Evolutionary conservation across 2,888 invertebrate genomes (phyloP), one percentile per base, ranked within the genome.

Genomic region (Rotaria macrura): DNA sequence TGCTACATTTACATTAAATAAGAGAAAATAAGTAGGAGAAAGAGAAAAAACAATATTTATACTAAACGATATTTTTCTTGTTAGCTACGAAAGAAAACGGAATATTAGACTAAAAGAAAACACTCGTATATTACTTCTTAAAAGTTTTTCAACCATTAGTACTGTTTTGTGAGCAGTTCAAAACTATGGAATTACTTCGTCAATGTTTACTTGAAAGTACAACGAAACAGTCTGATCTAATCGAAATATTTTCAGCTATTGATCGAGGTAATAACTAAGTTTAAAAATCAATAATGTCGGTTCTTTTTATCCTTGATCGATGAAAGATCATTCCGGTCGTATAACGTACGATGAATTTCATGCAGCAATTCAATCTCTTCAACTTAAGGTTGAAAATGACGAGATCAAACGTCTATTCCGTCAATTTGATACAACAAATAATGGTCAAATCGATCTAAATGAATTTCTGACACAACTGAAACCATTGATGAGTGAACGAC

Each of bases 381-480:
- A 79, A 43, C 12, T 79, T 23, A 43, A n/a, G n/a, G 43, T 79
- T 1, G 38, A 65, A 20, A 79, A 10, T 43, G 79, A 79, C 9
- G 43, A 79, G 0, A 79, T 43, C 2, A 79, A 79, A 40, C 9
- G 2, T 12, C 43, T 79, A 14, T 79, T 79, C 43, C 79, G 14
- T 0, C 79, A 79, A 79, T 79, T 79, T n/a, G 79, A 79, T n/a
- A 79, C 79, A n/a, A 79, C 79, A n/a, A 43, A 79, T 25, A 79
- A 79, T 43, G 79, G 79, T 79, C 43, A 79, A 79, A 79, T 79
- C n/a, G 79, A 79, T 43, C 43, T 79, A 0, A 34, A 79, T n/a
- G 79, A 79, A 43, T 79, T 79, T 14, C 25, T 79, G 3, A 25
- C 12, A n/a, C 43, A 79, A 43, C 43, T 79, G 34, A 2, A 43